Evolutionary conservation across 2,888 invertebrate genomes (phyloP).

Genomic region (Oscheius myriophilus): DNA sequence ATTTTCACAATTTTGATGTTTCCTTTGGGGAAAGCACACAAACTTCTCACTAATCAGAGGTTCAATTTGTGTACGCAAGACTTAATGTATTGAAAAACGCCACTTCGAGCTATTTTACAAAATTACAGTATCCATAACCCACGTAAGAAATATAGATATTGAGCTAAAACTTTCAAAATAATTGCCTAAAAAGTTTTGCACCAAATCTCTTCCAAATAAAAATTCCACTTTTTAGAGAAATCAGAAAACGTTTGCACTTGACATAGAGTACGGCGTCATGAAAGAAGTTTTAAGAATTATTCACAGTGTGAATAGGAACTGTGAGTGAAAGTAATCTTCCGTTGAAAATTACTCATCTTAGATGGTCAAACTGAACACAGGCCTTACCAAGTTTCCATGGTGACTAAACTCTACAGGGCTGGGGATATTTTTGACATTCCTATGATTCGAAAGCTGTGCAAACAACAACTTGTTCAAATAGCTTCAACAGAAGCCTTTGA

Average conservation of each 20-base stretch:
- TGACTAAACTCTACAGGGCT: constrained; percentile 1
- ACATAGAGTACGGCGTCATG: background rate
- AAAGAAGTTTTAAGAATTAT: constrained; percentile 11
- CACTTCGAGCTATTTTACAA: too few relatives aligned
- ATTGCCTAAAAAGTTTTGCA: too few relatives aligned
- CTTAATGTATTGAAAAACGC: too few relatives aligned
- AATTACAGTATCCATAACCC: too few relatives aligned
- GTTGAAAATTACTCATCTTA: background rate
- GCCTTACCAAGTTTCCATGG: background rate
- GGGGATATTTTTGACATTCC: constrained; percentile 16
- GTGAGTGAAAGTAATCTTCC: background rate
- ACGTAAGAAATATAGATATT: too few relatives aligned
- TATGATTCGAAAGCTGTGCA: constrained; percentile 10
- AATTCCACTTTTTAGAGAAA: too few relatives aligned
- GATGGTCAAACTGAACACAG: background rate
- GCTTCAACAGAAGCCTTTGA: constrained; percentile 14
- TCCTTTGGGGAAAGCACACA: too few relatives aligned
- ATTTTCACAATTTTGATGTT: too few relatives aligned
- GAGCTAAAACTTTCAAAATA: background rate
- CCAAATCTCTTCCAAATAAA: too few relatives aligned
- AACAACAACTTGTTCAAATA: constrained; percentile 13
- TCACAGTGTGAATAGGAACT: constrained; percentile 11
- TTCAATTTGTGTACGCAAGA: too few relatives aligned
- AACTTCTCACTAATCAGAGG: too few relatives aligned
- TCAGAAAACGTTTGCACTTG: constrained; percentile 1